Conservation (phyloP, 2,113 vertebrate species). For the Zosterops pallidus region DNA sequence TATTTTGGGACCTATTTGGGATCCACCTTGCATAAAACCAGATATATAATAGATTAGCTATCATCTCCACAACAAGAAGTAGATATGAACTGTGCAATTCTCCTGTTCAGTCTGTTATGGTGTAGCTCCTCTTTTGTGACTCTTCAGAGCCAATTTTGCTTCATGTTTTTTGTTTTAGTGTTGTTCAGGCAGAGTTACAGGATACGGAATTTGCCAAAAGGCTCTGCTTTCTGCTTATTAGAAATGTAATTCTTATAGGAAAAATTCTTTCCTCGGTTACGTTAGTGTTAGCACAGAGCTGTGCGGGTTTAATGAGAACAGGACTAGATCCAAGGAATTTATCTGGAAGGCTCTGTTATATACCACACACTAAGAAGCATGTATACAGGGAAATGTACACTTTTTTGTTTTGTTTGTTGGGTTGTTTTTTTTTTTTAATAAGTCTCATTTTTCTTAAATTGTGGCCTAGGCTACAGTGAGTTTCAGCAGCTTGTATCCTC, state of each 20-base stretch:
- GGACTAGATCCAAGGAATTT: slow-evolving; percentile 46
- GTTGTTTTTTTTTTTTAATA: background rate
- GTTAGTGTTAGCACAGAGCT: background rate
- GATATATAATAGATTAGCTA: background rate
- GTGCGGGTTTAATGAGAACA: slow-evolving; percentile 1
- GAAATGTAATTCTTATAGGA: slow-evolving; percentile 30
- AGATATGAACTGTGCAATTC: background rate
- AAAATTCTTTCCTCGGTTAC: background rate
- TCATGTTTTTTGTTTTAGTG: background rate
- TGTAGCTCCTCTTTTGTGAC: background rate
- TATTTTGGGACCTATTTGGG: background rate
- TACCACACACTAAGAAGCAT: slow-evolving; percentile 19
- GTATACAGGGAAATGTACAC: background rate
- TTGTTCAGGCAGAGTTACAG: background rate
- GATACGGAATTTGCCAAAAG: background rate
- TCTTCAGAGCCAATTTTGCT: background rate
- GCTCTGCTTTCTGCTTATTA: background rate
- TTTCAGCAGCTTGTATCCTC: background rate
- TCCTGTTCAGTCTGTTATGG: background rate
- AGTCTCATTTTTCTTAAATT: background rate
- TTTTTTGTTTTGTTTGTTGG: background rate
- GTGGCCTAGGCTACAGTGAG: background rate
- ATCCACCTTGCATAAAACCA: background rate
- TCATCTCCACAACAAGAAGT: background rate
- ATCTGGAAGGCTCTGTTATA: slow-evolving; percentile 16